Percentiles rank a stretch among this genome's conserved stretches.
Conservation (phyloP, 2,797 vertebrate genomes). For the Crocidura indochinensis region DNA sequence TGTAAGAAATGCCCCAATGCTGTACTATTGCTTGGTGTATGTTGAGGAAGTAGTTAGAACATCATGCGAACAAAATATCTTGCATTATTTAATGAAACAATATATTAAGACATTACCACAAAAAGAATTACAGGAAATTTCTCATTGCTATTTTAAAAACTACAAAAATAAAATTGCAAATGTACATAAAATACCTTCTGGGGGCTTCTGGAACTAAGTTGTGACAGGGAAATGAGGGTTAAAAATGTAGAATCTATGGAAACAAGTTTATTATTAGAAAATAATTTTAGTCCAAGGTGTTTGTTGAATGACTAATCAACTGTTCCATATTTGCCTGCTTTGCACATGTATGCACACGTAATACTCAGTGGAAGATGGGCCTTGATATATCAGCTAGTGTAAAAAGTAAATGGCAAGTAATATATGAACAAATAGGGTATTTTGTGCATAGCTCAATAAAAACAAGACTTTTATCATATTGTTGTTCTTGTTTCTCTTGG, state of each 20-base stretch:
- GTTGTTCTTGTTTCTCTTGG: neutral
- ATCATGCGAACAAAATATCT: conserved; percentile 62
- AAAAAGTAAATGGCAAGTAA: neutral
- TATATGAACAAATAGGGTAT: neutral
- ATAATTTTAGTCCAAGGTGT: neutral
- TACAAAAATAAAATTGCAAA: neutral
- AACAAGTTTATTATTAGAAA: neutral
- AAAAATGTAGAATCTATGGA: neutral
- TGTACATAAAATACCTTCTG: neutral
- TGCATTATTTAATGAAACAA: conserved; percentile 6
- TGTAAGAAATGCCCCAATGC: no score
- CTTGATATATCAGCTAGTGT: neutral
- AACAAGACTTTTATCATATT: neutral
- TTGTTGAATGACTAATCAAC: neutral
- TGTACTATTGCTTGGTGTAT: no score
- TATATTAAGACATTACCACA: neutral
- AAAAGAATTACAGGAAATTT: conserved; percentile 5
- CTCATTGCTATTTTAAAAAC: conserved; percentile 26
- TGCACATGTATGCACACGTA: neutral
- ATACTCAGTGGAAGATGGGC: neutral
- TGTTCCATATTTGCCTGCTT: neutral
- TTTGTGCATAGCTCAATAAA: neutral
- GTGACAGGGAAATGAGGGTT: neutral
- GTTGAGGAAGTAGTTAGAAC: neutral
- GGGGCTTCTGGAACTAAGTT: neutral